Base-by-base conservation (phyloP, 1,140 invertebrate species). In the Harpegnathos saltator region DNA sequence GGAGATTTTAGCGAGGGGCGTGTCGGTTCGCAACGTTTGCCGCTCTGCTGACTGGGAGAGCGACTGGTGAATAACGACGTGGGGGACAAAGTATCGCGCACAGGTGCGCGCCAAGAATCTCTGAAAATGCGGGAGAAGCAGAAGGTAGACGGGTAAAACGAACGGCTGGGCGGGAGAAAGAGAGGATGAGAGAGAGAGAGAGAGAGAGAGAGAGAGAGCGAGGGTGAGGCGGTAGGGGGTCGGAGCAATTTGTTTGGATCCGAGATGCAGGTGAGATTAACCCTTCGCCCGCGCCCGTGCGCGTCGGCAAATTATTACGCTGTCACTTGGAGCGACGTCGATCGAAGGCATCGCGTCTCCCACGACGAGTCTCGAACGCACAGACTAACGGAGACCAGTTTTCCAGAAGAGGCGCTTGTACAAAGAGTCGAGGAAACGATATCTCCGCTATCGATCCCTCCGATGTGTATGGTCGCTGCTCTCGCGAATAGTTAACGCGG, bases 201-300 rank as follows among this genome's bases (percentile, higher is more conserved):
- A 22, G 59, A 4, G 9, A 22, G 59, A 29, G n/a, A 24, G 44
- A 12, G 7, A 2, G 14, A 17, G 26, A 0, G 59, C 24, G 59
- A 22, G 59, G 4, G 9, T 5, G 59, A 29, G n/a, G n/a, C n/a
- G n/a, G n/a, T n/a, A n/a, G n/a, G 44, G 4, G 29, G 19, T 24
- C 19, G 44, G 14, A 78, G 50, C 62, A 77, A 68, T 78, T 78
- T 78, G 62, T 78, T 77, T 56, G 62, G 29, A 68, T 44, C 62
- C 50, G 50, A 78, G 62, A 78, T 78, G 62, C 74, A 68, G 61
- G 63, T 78, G 63, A 68, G 63, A 78, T 78, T 68, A 78, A 78
- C 62, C 29, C 50, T 56, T 66, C 48, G 61, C 29, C 50, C 15
- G 26, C 48, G 62, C 29, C 50, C 26, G 38, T 9, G 38, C 38